phyloP scores from a whole-genome alignment of 2,797 vertebrate genomes.

The Semotilus atromaculatus region DNA sequence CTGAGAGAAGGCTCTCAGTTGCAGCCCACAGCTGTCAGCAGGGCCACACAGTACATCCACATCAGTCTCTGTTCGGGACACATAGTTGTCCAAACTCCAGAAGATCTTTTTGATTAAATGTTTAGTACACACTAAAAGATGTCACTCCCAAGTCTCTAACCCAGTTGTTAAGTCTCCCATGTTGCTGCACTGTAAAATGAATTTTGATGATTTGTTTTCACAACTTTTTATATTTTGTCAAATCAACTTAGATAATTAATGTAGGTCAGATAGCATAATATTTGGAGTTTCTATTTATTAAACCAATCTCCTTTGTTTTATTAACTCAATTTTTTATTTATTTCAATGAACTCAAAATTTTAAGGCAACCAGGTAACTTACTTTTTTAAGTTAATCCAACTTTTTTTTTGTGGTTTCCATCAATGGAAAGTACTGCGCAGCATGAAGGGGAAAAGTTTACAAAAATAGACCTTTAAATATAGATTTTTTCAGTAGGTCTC shows the following conservation, averaged over 20 bases:
- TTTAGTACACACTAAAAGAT: slow-evolving; percentile 29
- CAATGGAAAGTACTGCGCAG: not conserved
- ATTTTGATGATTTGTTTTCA: too few species aligned
- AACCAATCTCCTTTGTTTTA: too few species aligned
- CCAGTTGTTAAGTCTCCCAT: not conserved
- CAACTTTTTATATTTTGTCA: too few species aligned
- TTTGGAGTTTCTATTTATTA: too few species aligned
- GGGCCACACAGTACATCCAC: slow-evolving; percentile 63
- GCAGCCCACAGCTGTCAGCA: slow-evolving; percentile 62
- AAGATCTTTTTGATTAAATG: slow-evolving; percentile 15
- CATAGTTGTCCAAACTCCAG: slow-evolving; percentile 55
- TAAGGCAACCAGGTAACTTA: too few species aligned
- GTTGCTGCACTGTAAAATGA: too few species aligned
- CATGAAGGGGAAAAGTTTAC: not conserved
- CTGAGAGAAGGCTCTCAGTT: slow-evolving; percentile 58
- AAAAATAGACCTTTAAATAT: not conserved
- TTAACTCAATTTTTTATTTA: too few species aligned
- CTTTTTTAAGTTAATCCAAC: too few species aligned
- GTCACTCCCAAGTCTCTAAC: not conserved
- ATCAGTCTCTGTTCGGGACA: slow-evolving; percentile 48
- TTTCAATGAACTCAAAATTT: too few species aligned
- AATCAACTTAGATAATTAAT: too few species aligned
- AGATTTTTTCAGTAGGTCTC: not conserved
- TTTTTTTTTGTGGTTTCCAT: too few species aligned
- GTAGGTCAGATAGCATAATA: too few species aligned